phyloP scores from a whole-genome alignment of 2,797 vertebrate species.

The Siniperca obscura region DNA sequence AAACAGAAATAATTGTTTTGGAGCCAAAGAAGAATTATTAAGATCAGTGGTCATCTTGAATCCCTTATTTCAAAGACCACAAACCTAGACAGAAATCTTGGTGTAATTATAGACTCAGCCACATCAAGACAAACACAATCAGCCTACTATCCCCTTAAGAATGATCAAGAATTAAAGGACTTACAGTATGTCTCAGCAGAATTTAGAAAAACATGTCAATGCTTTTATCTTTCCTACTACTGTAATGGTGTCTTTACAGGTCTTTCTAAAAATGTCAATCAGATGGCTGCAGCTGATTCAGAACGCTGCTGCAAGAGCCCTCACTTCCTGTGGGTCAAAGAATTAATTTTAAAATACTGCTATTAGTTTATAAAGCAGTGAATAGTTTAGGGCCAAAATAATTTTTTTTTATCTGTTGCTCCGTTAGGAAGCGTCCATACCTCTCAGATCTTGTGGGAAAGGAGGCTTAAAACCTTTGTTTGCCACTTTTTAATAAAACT shows the following conservation, averaged over 20 bases:
- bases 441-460: not conserved
- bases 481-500: no score
- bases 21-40: slow-evolving; percentile 2
- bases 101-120: not conserved
- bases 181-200: not conserved
- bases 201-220: not conserved
- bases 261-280: not conserved
- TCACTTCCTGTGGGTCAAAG: not conserved
- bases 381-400: not conserved
- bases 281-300: not conserved
- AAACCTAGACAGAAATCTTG: not conserved
- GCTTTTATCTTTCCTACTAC: not conserved
- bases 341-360: not conserved
- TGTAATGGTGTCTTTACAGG: not conserved
- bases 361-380: not conserved
- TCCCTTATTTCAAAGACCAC: not conserved
- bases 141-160: not conserved
- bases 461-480: not conserved
- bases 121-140: not conserved
- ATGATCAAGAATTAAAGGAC: not conserved
- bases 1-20: not conserved
- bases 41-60: not conserved
- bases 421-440: not conserved
- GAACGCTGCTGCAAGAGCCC: not conserved
- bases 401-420: not conserved